Evolutionary conservation across 2,888 invertebrate genomes (phyloP), one percentile per base, ranked within the genome.

Genomic region (Acleris emargana): DNA sequence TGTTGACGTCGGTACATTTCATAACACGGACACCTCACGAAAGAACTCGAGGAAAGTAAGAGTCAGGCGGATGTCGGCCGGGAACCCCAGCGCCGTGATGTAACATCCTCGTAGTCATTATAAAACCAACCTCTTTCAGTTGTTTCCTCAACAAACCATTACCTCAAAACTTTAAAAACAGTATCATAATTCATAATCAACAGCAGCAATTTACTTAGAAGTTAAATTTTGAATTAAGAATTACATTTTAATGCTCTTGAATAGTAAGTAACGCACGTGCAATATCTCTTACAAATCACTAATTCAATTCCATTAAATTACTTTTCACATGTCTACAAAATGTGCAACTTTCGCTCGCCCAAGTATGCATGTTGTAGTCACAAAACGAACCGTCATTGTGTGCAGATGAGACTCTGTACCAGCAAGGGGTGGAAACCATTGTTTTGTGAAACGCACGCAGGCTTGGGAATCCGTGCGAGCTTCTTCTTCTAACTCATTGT

Each of bases 321-420:
- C 78, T 84, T 86, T 89, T 88, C 87, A 82, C 84, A 83, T 80
- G 59, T 64, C 45, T 55, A 84, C 79, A 76, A 83, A 83, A 80
- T 81, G 77, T 80, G 75, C 73, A 76, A 86, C 91, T 91, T 91
- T 91, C 91, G 85, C 88, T 74, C 60, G 74, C 64, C 69, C 71
- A 77, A 80, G 79, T 81, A 80, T 81, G 78, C 74, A 74, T 76
- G 68, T 75, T 74, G 72, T 60, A 76, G 72, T 60, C 74, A 76
- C 76, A 73, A 78, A 79, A 79, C 76, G 75, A 78, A 79, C 74
- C 80, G 80, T 81, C 77, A 87, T 88, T 87, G 86, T 88, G 79
- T 87, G 86, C 71, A 84, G 83, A 85, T 87, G 78, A 83, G 76
- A 77, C 73, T 69, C 67, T 62, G 68, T 62, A 68, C 68, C 67